A percentile compares a stretch with the other conserved stretches of the same genome.
These are phyloP conservation scores for Dufourea novaeangliae DNA, from an alignment of 1,140 invertebrate genomes.

Conservation along the genomic window DNA sequence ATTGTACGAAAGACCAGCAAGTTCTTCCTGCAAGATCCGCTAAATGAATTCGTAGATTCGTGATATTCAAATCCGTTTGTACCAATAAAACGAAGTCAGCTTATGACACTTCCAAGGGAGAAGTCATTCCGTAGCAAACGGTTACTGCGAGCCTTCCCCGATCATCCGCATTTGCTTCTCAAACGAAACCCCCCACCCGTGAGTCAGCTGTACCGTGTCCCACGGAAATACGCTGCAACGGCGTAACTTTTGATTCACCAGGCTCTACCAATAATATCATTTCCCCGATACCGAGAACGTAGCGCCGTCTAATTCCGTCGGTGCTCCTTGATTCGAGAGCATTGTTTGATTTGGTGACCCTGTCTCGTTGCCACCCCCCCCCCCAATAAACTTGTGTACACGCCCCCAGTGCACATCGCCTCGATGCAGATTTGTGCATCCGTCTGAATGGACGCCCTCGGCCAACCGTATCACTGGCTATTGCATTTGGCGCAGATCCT, in stretches of 20 bases:
- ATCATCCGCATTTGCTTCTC: constrained; percentile 21
- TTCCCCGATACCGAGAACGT: not conserved
- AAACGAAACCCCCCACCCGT: constrained; percentile 8
- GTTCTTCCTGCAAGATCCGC: not conserved
- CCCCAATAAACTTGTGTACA: constrained; percentile 32
- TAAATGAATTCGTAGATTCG: not conserved
- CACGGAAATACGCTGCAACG: not conserved
- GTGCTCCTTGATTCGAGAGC: constrained; percentile 9
- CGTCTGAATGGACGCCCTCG: constrained; percentile 15
- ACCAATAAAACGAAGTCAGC: not conserved
- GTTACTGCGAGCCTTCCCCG: not conserved
- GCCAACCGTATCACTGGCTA: constrained; percentile 7
- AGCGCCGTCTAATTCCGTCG: constrained; percentile 25
- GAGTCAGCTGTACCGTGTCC: not conserved
- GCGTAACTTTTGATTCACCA: constrained; percentile 24
- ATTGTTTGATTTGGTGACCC: constrained; percentile 57
- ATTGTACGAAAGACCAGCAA: not conserved
- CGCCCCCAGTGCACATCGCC: constrained; percentile 28
- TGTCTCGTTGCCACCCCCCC: constrained; percentile 38
- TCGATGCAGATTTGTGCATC: constrained; percentile 48
- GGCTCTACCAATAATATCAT: constrained; percentile 9
- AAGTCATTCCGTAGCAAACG: not conserved
- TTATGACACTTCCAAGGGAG: not conserved
- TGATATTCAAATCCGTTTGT: not conserved
- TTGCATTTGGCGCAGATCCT: constrained; percentile 41